These are phyloP conservation scores for Deroplatys truncata DNA, from an alignment of 2,888 invertebrate species.

Conservation along the genomic window DNA sequence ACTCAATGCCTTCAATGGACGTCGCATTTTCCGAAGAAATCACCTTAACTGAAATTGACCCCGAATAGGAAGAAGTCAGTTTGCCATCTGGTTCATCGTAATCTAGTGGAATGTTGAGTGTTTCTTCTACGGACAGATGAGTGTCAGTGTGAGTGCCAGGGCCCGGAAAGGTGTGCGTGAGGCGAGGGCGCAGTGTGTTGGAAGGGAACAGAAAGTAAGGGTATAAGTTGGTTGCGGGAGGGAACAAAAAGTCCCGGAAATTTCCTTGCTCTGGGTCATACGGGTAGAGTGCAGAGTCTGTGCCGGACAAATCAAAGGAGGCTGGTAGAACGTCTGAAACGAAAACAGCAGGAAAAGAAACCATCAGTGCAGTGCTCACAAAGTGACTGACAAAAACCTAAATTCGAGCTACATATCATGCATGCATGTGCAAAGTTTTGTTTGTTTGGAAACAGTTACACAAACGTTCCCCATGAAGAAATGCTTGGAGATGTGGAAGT, in stretches of 20 bases:
- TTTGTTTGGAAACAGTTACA: neutral
- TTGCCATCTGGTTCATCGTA: constrained; percentile 37
- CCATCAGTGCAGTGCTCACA: constrained; percentile 31
- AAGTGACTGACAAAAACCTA: neutral
- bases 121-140: constrained; percentile 45
- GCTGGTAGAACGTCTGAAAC: constrained; percentile 57
- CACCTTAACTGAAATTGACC: constrained; percentile 55
- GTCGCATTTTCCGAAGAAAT: constrained; percentile 56
- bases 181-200: constrained; percentile 39
- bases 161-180: constrained; percentile 35
- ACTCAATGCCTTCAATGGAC: constrained; percentile 53
- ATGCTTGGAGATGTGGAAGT: neutral
- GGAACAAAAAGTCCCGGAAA: constrained; percentile 55
- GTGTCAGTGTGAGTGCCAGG: constrained; percentile 30
- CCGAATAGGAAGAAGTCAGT: constrained; percentile 39
- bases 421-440: constrained; percentile 3
- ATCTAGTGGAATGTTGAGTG: constrained; percentile 43
- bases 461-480: neutral
- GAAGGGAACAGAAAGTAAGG: constrained; percentile 60
- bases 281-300: constrained; percentile 54
- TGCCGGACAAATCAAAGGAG: constrained; percentile 52
- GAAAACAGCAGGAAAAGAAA: constrained; percentile 43
- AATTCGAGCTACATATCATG: neutral
- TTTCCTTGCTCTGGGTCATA: constrained; percentile 51
- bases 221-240: constrained; percentile 51